A percentile compares a stretch with the other conserved stretches of the same genome.
These are phyloP conservation scores for Sminthurides bifidus DNA, from an alignment of 1,140 invertebrate genomes.

Conservation along the genomic window DNA sequence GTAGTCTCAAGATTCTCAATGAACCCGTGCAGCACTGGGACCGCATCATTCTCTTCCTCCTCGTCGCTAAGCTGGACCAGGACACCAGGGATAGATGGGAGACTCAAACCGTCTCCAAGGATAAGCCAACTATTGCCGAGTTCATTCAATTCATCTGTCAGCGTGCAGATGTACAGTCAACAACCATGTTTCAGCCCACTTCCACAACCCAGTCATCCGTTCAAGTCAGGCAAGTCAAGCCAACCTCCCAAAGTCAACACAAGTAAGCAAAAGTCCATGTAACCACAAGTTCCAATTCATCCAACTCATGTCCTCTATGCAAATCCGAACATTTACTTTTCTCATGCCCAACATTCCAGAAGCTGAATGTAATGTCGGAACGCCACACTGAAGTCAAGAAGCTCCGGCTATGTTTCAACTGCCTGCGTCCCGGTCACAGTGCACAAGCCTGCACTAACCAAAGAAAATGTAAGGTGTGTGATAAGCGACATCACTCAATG, in stretches of 20 bases:
- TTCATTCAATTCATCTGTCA: too few species aligned
- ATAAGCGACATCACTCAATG: neutral
- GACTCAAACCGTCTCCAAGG: too few species aligned
- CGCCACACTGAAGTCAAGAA: neutral
- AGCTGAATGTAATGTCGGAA: neutral
- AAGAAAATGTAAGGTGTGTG: neutral
- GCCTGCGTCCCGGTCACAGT: neutral
- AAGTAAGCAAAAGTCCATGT: too few species aligned
- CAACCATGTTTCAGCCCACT: too few species aligned
- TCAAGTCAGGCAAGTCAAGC: neutral
- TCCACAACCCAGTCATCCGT: too few species aligned
- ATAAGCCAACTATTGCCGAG: too few species aligned
- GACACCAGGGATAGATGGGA: slow-evolving; percentile 11
- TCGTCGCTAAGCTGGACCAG: slow-evolving; percentile 1
- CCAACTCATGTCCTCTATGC: too few species aligned
- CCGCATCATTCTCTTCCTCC: neutral
- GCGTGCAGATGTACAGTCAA: too few species aligned
- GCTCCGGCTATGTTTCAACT: neutral
- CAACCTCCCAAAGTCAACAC: too few species aligned
- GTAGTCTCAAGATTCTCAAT: neutral
- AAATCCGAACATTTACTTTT: neutral
- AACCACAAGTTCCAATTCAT: too few species aligned
- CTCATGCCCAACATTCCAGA: neutral
- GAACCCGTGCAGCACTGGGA: slow-evolving; percentile 13
- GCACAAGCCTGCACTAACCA: neutral